phyloP scores from a whole-genome alignment of 2,113 vertebrate species.

The Athene cunicularia region DNA sequence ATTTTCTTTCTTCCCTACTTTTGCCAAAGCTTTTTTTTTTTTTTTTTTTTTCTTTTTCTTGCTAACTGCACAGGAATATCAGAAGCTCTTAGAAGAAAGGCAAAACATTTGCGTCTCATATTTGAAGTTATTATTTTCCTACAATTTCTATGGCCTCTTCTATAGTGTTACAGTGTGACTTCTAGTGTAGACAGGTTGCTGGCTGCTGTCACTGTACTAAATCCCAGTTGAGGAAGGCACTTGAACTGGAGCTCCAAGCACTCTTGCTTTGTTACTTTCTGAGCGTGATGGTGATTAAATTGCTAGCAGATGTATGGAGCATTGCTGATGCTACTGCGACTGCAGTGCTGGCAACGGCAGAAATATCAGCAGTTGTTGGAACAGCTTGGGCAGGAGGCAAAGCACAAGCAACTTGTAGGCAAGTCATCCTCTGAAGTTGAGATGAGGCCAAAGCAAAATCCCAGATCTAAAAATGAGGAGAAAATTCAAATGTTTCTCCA shows the following conservation, averaged over 20 bases:
- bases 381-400: conserved; percentile 30
- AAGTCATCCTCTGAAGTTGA: background rate
- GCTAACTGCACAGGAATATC: background rate
- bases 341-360: conserved; percentile 25
- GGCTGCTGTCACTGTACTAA: conserved; percentile 8
- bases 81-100: background rate
- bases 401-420: background rate
- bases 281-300: conserved; percentile 3
- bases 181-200: conserved; percentile 12
- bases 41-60: background rate
- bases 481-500: background rate
- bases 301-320: conserved; percentile 43
- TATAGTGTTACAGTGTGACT: background rate
- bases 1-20: background rate
- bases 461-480: background rate
- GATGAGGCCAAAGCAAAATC: conserved; percentile 12
- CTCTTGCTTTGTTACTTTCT: conserved; percentile 11
- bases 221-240: conserved; percentile 5
- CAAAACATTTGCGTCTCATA: background rate
- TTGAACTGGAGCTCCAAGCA: background rate
- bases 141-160: background rate
- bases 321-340: background rate
- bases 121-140: background rate
- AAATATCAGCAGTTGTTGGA: conserved; percentile 49
- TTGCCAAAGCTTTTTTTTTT: background rate